Evolutionary conservation across 35 echinoderm and acorn worm genomes (phyloP).

Genomic region (Heliocidaris erythrogramma): DNA sequence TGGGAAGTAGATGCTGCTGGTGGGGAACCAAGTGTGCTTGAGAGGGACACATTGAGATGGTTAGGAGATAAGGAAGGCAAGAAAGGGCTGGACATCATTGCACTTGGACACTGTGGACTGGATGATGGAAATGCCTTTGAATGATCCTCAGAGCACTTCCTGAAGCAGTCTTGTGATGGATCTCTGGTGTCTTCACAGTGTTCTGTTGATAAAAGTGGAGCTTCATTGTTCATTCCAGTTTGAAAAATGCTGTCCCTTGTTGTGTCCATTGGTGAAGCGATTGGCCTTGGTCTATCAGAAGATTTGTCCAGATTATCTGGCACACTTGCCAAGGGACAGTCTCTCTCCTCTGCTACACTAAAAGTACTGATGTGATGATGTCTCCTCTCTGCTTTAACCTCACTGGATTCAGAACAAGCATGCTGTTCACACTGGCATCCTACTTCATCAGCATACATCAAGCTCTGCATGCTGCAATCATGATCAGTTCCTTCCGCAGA

Average conservation of each 20-base stretch:
- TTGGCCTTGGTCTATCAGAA: not conserved
- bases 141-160: not conserved
- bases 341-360: not conserved
- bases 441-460: not conserved
- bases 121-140: not conserved
- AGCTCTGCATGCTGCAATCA: not conserved
- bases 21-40: not conserved
- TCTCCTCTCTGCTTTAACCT: not conserved
- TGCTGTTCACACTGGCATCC: not conserved
- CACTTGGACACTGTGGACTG: not conserved
- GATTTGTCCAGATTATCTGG: not conserved
- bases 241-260: not conserved
- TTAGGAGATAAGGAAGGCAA: not conserved
- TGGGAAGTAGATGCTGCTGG: not conserved
- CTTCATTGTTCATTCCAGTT: not conserved
- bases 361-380: not conserved
- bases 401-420: not conserved
- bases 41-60: not conserved
- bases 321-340: not conserved
- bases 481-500: not conserved
- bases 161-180: not conserved
- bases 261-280: not conserved
- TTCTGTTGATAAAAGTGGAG: not conserved
- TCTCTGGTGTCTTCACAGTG: not conserved
- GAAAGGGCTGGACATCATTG: not conserved